A percentile compares a stretch with the other conserved stretches of the same genome.
Evolutionary conservation across 2,888 invertebrate species (phyloP).

Genomic region (Spisula subtruncata): DNA sequence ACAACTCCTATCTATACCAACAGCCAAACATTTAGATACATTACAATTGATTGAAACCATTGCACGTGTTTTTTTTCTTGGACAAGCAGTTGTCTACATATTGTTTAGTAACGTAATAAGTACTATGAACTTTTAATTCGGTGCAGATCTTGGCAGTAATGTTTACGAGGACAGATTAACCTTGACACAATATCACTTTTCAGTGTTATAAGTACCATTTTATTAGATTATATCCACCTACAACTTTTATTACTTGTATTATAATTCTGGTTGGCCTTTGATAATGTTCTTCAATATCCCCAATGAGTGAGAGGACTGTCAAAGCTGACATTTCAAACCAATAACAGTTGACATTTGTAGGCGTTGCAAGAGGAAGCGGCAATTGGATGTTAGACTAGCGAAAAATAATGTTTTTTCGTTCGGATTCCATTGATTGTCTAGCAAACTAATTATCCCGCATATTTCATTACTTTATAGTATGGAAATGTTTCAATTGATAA

Average conservation of each 20-base stretch:
- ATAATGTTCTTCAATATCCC: not conserved
- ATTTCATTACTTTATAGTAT: too few species aligned
- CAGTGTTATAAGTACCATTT: not conserved
- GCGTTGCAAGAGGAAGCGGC: slow-evolving; percentile 3
- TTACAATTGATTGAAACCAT: too few species aligned
- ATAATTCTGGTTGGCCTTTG: slow-evolving; percentile 4
- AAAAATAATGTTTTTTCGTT: not conserved
- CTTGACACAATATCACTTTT: not conserved
- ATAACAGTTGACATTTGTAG: slow-evolving; percentile 4
- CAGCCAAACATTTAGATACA: too few species aligned
- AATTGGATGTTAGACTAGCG: not conserved
- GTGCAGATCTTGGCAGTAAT: too few species aligned
- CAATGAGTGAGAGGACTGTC: not conserved
- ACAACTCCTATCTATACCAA: too few species aligned
- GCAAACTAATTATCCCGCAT: not conserved
- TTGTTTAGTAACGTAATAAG: too few species aligned
- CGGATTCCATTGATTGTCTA: not conserved
- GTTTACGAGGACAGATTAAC: not conserved
- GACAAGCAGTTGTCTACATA: too few species aligned
- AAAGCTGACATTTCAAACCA: not conserved
- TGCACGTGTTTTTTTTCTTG: too few species aligned
- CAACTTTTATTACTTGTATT: not conserved
- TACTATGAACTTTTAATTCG: too few species aligned
- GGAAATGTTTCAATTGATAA: too few species aligned
- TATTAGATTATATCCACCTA: not conserved